A percentile compares a stretch with the other conserved stretches of the same genome.
Evolutionary conservation across 2,797 vertebrate genomes (phyloP).

Genomic region (Diplodus puntazzo): DNA sequence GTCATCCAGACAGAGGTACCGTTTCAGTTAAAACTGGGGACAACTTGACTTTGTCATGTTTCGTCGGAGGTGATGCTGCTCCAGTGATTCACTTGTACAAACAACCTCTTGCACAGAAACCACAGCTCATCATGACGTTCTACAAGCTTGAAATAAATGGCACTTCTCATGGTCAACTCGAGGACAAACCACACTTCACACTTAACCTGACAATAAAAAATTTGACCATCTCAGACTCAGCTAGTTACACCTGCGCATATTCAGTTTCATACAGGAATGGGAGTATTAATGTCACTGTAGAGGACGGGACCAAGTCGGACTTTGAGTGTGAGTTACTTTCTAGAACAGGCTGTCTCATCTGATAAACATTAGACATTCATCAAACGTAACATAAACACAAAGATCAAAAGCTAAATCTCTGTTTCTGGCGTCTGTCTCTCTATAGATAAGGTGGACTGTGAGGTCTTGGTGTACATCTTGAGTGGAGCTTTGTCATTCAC

Average conservation of each 20-base stretch:
- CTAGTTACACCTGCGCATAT: slow-evolving; percentile 23
- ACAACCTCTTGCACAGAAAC: slow-evolving; percentile 6
- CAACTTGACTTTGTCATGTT: background rate
- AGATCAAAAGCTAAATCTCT: background rate
- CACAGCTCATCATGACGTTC: background rate
- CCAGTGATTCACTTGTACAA: background rate
- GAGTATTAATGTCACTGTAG: background rate
- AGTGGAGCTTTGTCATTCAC: slow-evolving; percentile 13
- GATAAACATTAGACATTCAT: background rate
- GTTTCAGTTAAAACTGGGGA: background rate
- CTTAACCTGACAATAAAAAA: slow-evolving; percentile 20
- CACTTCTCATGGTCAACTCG: slow-evolving; percentile 13
- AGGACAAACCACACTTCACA: background rate
- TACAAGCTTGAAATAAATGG: background rate
- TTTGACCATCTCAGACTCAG: slow-evolving; percentile 16
- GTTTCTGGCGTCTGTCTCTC: background rate
- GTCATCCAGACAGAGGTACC: too few species aligned
- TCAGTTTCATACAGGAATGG: background rate
- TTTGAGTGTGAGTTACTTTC: too few species aligned
- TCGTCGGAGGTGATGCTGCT: too few species aligned
- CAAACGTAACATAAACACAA: background rate
- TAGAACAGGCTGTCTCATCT: background rate
- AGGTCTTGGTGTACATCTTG: background rate
- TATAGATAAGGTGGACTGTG: background rate
- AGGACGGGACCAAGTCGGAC: background rate